Base-by-base conservation (phyloP, 2,797 vertebrate genomes). In the Acanthis flammea region DNA sequence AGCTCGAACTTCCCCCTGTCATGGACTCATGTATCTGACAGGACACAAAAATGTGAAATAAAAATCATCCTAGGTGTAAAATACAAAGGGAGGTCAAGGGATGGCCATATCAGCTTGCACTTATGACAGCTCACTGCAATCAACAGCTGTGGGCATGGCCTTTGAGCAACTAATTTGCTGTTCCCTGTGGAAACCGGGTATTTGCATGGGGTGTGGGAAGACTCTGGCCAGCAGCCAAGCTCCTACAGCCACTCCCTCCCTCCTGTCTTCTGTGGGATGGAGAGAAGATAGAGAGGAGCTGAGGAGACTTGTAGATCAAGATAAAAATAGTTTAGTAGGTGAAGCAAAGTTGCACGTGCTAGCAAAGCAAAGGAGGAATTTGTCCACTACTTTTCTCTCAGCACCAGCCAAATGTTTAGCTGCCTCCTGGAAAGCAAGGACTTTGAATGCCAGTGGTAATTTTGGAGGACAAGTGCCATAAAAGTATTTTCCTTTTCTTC, bases 341-440 rank as follows among this genome's bases (percentile, higher is more conserved):
- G 62, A 90, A 90, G 13, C 12, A 65, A 65, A 53, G 37, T 6
- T 44, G 14, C 13, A 1, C 1, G 0, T 1, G 0, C 23, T 45
- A 75, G 1, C 21, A 54, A 75, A 66, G 24, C 18, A 28, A 58
- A 58, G 44, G 19, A 88, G 30, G 27, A 58, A 54, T 60, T 53
- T 75, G 12, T 41, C 53, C n/a, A 14, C n/a, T 81, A 5, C 23
- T 44, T 66, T 37, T 60, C 9, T 60, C 25, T 42, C 33, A 62
- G 37, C 23, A 78, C 14, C 39, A 41, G 21, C n/a, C 51, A 55
- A 31, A 48, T n/a, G 23, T 61, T 75, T n/a, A 28, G 16, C 19
- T 54, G 42, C 42, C 58, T 74, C 42, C 27, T 42, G 41, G 50
- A 66, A 75, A 67, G 18, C 31, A 47, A 17, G 19, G 19, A 17